Evolutionary conservation across 2,888 invertebrate genomes (phyloP), one percentile per base, ranked within the genome.

Genomic region (Drosophila rellima): DNA sequence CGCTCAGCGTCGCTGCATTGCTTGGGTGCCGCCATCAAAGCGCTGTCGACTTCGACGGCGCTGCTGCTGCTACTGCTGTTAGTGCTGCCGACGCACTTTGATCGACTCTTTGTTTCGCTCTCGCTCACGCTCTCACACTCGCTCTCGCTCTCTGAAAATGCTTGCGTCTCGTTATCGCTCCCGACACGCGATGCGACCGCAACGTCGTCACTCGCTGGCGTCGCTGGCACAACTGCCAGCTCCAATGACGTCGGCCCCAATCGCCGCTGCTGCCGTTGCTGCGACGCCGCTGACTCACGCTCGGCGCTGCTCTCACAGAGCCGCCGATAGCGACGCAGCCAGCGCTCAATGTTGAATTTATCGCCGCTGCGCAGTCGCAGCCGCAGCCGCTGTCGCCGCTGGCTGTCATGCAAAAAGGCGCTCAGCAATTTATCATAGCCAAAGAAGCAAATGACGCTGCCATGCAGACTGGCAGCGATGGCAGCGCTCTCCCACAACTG

Each of bases 191-290:
- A 64, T 65, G 68, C 68, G 78, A 66, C 56, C 68, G 63, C 68
- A 66, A 78, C 83, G 83, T 83, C 81, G 76, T 83, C 74, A 76
- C 82, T 82, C 75, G 72, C 56, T 71, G 80, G 55, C 74, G 66
- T 69, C 72, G 72, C 70, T 72, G 65, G 74, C 68, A 81, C 72
- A 79, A 82, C 74, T 81, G 84, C 20, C 74, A 56, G 73, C 59
- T 62, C 73, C 69, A 73, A 44, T 62, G 35, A 40, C 68, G 61
- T 17, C 72, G 59, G 71, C 71, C 51, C 72, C 77, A 61, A 64
- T 51, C 35, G 61, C 29, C 65, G 60, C 50, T 48, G 79, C 33
- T 50, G 69, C 20, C 11, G 50, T 8, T 18, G 35, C 42, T 64
- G 61, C 29, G 31, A n/a, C 50, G 50, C 13, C 33, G 47, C 66